These are phyloP conservation scores for Chionodraco myersi DNA, from an alignment of 2,113 vertebrate species.

Conservation along the genomic window DNA sequence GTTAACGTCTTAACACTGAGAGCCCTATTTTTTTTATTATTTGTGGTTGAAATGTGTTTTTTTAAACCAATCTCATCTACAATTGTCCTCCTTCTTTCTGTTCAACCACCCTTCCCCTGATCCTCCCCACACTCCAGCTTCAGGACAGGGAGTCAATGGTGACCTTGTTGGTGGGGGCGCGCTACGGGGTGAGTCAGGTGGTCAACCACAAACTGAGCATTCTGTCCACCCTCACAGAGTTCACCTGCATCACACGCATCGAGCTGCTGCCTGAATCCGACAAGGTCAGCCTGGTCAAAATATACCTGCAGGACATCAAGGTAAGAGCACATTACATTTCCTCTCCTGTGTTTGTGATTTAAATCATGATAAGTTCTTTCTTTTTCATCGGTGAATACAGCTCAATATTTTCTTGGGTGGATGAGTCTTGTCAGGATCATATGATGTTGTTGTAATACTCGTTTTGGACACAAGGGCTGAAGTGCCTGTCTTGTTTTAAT, in stretches of 20 bases:
- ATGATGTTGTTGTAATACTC: too few species aligned
- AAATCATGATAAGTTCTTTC: too few species aligned
- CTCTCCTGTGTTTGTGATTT: too few species aligned
- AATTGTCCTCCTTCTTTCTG: neutral
- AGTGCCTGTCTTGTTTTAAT: too few species aligned
- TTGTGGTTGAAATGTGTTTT: neutral
- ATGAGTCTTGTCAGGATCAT: too few species aligned
- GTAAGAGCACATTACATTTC: slow-evolving; percentile 73
- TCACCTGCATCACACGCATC: slow-evolving; percentile 90
- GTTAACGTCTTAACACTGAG: too few species aligned
- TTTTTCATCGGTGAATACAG: too few species aligned
- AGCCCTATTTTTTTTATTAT: neutral
- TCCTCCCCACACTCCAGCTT: slow-evolving; percentile 78
- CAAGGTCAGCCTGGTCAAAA: slow-evolving; percentile 93
- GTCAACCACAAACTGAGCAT: slow-evolving; percentile 97
- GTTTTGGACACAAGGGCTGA: too few species aligned
- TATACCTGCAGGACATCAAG: slow-evolving; percentile 97
- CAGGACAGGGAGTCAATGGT: slow-evolving; percentile 96
- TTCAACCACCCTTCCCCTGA: neutral
- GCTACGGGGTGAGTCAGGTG: slow-evolving; percentile 95
- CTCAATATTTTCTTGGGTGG: too few species aligned
- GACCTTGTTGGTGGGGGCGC: slow-evolving; percentile 91
- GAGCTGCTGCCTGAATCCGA: slow-evolving; percentile 93
- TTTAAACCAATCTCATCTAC: neutral
- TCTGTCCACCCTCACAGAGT: slow-evolving; percentile 90